Base-by-base conservation (phyloP, 1,140 invertebrate species). In the Teleogryllus occipitalis region DNA sequence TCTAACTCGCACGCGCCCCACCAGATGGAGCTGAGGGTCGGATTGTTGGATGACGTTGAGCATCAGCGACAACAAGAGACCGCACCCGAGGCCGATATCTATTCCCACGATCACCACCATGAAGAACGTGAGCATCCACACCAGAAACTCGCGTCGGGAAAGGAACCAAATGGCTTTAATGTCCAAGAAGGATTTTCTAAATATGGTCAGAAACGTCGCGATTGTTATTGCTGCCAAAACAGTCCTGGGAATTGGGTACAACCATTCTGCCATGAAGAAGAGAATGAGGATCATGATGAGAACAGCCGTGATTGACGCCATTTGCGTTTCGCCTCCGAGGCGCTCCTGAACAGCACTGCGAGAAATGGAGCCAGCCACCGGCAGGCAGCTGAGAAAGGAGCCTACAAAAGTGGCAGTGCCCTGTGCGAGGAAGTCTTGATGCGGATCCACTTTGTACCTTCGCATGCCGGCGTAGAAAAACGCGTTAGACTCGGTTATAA, bases 401-500 rank as follows among this genome's bases (percentile, higher is more conserved):
- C 48, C 76, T 21, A 78, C 21, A 15, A 80, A 21, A 73, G 78
- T 80, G n/a, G 75, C 21, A 7, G 46, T 86, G 85, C 92, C 91
- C 88, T 92, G 86, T 7, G 94, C 93, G 75, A 95, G 85, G 0
- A 96, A 85, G 86, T 97, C 97, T 86, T 98, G 97, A 87, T 97
- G 98, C 0, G 95, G 88, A 82, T 96, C 90, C 1, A 98, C 89
- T 82, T 95, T 91, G 84, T 98, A 98, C 81, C 93, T 92, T 80
- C 94, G 88, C 86, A 96, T 97, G 82, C 92, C 90, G 2, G 96
- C 95, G 85, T 98, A 95, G 76, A 97, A 95, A 80, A 97, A 89
- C 0, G 93, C 94, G 94, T 98, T 95, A 0, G 97, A 98, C 87
- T 98, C 94, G 7, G 94, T 92, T 48, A 98, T 92, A 1, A 95